Evolutionary conservation across 92 coral and sea anemone genomes (phyloP), one percentile per base, ranked within the genome.

Genomic region (Siderastrea radians): DNA sequence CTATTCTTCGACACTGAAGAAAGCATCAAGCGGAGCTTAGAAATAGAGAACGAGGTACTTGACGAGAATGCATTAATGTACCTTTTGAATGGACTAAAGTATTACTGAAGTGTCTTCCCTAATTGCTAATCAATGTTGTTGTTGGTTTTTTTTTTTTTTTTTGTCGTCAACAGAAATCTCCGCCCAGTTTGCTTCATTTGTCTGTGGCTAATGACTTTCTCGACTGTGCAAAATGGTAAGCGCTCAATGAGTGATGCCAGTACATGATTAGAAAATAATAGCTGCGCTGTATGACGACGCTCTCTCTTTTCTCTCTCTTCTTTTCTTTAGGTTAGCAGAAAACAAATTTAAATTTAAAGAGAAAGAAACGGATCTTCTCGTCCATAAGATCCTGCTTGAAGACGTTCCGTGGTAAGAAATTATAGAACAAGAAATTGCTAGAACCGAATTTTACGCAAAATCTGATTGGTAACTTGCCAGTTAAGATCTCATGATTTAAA

Each of bases 201-300:
- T 92, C 98, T 13, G 93, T 95, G 57, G 99, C 99, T 14, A 98
- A 98, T 54, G 98, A 98, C 66, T 94, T 92, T 68, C 94, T 95
- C 44, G 98, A 96, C 12, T 98, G 98, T 85, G 98, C 94, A 5
- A 75, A 88, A 65, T 98, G 99, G 99, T 91, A 82, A 83, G 91
- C 71, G 54, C 3, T n/a, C 17, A 4, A 2, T 50, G 57, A 51
- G 4, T 10, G 16, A 1, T 49, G 57, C 15, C n/a, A 69, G 69
- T 10, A 16, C 12, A 15, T 7, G 1, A 68, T 9, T 7, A 4
- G 0, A 26, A 26, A 26, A 0, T 0, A 26, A 26, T 26, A 26
- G 38, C 38, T 26, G 72, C 9, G 7, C 69, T 5, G 5, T 16
- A 3, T 64, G 43, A 64, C n/a, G 69, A 19, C 7, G 2, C 13